Conservation (phyloP, 2,888 invertebrate genomes). For the Hymenopus coronatus region DNA sequence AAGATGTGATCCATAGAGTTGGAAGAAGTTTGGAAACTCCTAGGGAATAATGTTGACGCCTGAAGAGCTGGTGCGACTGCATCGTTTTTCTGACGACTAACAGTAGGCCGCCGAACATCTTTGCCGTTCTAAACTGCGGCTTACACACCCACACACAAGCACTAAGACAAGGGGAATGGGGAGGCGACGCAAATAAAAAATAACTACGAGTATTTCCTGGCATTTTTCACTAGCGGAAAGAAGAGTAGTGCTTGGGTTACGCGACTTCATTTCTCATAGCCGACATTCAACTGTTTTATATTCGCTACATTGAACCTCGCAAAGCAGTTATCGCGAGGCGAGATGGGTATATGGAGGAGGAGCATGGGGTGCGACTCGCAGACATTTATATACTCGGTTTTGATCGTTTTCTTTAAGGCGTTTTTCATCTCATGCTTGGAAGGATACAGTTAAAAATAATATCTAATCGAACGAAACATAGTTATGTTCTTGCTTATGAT, state of each 20-base stretch:
- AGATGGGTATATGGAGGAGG: neutral
- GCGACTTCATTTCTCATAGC: neutral
- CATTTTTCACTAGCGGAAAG: neutral
- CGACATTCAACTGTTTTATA: constrained; percentile 26
- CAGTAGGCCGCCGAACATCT: neutral
- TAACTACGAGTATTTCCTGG: neutral
- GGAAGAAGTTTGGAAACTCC: neutral
- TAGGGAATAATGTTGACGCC: neutral
- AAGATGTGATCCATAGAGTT: too few species aligned
- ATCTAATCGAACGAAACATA: neutral
- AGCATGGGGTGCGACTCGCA: neutral
- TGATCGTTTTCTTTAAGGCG: neutral
- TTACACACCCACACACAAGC: neutral
- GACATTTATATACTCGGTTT: neutral
- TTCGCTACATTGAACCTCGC: constrained; percentile 24
- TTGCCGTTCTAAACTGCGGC: neutral
- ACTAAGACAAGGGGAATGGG: neutral
- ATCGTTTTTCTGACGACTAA: neutral
- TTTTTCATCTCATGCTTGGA: neutral
- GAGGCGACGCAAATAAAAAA: neutral
- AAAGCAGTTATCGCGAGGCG: constrained; percentile 7
- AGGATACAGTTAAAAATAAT: neutral
- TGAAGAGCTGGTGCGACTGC: neutral
- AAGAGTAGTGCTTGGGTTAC: neutral
- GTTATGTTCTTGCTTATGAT: too few species aligned